Evolutionary conservation across 1,140 invertebrate species (phyloP).

Genomic region (Lordiphosa stackelbergi): DNA sequence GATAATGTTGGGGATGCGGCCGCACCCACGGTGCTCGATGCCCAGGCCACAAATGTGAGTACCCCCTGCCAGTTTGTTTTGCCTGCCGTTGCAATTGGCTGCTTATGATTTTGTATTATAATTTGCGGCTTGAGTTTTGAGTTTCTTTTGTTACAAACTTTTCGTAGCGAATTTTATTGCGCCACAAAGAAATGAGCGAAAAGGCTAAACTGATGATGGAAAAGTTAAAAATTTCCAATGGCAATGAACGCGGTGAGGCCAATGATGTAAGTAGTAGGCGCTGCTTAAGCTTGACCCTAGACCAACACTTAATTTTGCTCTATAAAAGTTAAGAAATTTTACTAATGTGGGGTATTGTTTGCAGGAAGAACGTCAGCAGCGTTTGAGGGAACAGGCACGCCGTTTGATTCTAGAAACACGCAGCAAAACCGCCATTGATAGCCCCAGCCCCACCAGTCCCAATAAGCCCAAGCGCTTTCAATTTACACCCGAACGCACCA

Average conservation of each 20-base stretch:
- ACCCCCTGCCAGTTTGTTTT: neutral
- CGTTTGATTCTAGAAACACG: constrained; percentile 93
- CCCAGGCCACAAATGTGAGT: constrained; percentile 72
- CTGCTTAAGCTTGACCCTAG: constrained; percentile 9
- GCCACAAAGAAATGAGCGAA: constrained; percentile 92
- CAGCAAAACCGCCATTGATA: constrained; percentile 78
- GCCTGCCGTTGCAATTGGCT: neutral
- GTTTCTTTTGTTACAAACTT: constrained; percentile 46
- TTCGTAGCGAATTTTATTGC: constrained; percentile 79
- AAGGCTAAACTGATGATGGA: constrained; percentile 93
- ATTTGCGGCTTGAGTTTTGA: constrained; percentile 21
- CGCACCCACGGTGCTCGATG: constrained; percentile 50
- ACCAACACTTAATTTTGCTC: constrained; percentile 2
- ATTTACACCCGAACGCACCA: constrained; percentile 69
- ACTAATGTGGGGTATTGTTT: constrained; percentile 7
- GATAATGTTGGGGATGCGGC: neutral
- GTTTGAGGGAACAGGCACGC: constrained; percentile 90
- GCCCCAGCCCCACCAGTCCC: constrained; percentile 71
- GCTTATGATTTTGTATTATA: neutral
- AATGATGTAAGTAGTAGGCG: constrained; percentile 73
- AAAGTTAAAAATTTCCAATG: constrained; percentile 87
- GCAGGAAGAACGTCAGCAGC: constrained; percentile 89
- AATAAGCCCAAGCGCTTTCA: constrained; percentile 65
- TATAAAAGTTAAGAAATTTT: constrained; percentile 4
- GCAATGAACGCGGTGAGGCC: constrained; percentile 76